Conservation (phyloP, 2,113 vertebrate species). For the Alosa alosa region DNA sequence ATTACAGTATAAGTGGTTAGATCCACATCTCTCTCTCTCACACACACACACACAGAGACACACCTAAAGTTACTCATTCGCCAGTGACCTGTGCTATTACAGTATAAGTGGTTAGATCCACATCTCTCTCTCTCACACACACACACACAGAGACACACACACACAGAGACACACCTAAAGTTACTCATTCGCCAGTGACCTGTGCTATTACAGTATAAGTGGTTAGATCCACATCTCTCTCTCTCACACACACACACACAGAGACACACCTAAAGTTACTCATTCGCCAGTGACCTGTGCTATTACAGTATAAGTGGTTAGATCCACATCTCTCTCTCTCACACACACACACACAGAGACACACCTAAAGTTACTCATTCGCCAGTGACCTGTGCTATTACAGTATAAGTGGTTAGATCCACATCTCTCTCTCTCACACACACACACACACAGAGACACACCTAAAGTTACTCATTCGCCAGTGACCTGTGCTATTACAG, state of each 20-base stretch:
- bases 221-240: not conserved
- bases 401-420: not conserved
- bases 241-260: conserved; percentile 14
- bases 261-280: not conserved
- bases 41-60: too few relatives aligned
- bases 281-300: not conserved
- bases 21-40: too few relatives aligned
- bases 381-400: not conserved
- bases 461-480: too few relatives aligned
- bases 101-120: too few relatives aligned
- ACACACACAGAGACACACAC: conserved; percentile 16
- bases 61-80: too few relatives aligned
- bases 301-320: not conserved
- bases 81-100: too few relatives aligned
- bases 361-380: not conserved
- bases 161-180: not conserved
- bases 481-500: too few relatives aligned
- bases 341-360: conserved; percentile 21
- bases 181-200: not conserved
- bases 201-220: not conserved
- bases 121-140: too few relatives aligned
- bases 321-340: not conserved
- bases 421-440: not conserved
- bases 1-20: too few relatives aligned
- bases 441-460: too few relatives aligned